phyloP scores from a whole-genome alignment of 2,113 vertebrate species.

The Myodes glareolus region DNA sequence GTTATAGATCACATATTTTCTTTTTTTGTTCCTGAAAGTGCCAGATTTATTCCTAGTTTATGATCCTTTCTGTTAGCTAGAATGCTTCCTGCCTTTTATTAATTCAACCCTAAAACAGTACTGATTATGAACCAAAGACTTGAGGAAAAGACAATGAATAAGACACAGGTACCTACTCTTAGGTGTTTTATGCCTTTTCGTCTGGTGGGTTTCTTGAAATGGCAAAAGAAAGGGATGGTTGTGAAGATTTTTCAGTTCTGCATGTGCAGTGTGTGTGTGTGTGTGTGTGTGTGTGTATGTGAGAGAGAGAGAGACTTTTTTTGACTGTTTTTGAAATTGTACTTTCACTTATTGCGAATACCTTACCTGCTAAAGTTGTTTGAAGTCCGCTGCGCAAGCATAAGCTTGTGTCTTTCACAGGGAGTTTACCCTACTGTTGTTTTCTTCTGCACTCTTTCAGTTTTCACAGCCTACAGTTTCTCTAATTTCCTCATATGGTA shows the following conservation, averaged over 20 bases:
- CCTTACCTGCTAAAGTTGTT: not conserved
- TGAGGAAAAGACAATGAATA: constrained; percentile 20
- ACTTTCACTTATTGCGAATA: not conserved
- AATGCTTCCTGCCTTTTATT: not conserved
- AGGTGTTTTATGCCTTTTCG: not conserved
- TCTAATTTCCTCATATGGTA: not conserved
- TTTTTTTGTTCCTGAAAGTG: constrained; percentile 50
- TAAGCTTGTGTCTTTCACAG: not conserved
- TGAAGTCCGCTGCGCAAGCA: not conserved
- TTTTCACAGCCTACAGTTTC: constrained; percentile 20
- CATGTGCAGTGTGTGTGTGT: not conserved
- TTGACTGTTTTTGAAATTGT: constrained; percentile 4
- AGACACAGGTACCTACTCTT: not conserved
- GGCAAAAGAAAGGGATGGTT: not conserved
- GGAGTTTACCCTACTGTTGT: not conserved
- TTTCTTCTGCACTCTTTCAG: not conserved
- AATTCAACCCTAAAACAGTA: not conserved
- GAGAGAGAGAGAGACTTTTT: no score
- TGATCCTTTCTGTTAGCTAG: not conserved
- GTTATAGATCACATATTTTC: not conserved
- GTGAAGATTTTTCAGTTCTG: not conserved
- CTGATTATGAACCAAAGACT: not conserved
- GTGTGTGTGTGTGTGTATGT: not conserved
- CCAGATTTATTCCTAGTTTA: not conserved
- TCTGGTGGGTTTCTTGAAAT: not conserved